These are phyloP conservation scores for Kryptolebias marmoratus DNA, from an alignment of 2,113 vertebrate species.

Conservation along the genomic window DNA sequence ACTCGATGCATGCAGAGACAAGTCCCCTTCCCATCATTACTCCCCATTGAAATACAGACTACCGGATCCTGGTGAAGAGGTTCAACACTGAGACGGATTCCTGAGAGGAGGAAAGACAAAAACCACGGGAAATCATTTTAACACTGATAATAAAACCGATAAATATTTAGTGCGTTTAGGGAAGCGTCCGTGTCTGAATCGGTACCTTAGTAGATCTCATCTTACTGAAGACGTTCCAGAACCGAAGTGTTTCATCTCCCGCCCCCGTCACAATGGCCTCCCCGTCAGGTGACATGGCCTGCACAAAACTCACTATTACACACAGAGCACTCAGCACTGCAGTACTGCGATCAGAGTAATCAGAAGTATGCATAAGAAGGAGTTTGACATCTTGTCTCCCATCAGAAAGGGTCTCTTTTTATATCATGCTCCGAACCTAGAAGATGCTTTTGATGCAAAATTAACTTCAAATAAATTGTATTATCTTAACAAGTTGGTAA, in stretches of 20 bases:
- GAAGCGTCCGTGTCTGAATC: too few relatives aligned
- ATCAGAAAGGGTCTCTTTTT: not conserved
- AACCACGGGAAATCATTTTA: not conserved
- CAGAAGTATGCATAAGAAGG: not conserved
- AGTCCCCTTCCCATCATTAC: constrained; percentile 19
- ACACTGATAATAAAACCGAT: not conserved
- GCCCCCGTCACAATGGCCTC: constrained; percentile 98
- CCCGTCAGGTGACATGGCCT: constrained; percentile 99
- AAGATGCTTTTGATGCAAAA: not conserved
- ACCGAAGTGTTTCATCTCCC: constrained; percentile 94
- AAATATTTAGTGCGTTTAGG: not conserved
- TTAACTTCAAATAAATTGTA: too few relatives aligned
- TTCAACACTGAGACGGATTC: constrained; percentile 93
- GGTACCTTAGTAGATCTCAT: constrained; percentile 95
- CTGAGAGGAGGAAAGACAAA: constrained; percentile 60
- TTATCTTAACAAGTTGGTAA: too few relatives aligned
- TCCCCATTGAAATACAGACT: constrained; percentile 54
- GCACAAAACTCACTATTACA: not conserved
- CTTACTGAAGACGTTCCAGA: constrained; percentile 99
- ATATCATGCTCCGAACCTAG: not conserved
- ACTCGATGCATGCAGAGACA: constrained; percentile 38
- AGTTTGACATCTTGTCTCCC: constrained; percentile 3
- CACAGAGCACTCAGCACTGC: not conserved
- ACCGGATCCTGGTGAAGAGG: constrained; percentile 96
- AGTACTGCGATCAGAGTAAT: not conserved